Conservation (phyloP, 1,140 invertebrate genomes). For the Lepidotrigona ventralis region DNA sequence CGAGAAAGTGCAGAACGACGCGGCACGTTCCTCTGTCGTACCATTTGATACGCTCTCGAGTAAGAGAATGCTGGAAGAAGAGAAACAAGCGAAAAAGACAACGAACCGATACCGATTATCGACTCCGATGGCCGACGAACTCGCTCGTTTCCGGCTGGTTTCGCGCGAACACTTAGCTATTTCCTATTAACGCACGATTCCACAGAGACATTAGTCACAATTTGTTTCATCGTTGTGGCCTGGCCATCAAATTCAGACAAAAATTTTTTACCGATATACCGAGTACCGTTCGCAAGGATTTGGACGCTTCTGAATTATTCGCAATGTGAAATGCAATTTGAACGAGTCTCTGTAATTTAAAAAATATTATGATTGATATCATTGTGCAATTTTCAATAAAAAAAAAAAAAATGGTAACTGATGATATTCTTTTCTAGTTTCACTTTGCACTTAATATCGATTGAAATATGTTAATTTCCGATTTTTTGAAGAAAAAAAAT, state of each 20-base stretch:
- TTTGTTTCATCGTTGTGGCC: neutral
- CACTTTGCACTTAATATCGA: too few relatives aligned
- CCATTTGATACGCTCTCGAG: slow-evolving; percentile 11
- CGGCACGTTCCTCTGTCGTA: neutral
- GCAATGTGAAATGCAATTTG: too few relatives aligned
- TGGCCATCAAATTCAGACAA: neutral
- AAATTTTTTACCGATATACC: too few relatives aligned
- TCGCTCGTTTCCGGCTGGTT: slow-evolving; percentile 13
- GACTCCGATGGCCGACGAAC: slow-evolving; percentile 14
- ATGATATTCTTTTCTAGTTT: too few relatives aligned
- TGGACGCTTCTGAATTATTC: too few relatives aligned
- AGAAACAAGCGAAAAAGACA: neutral
- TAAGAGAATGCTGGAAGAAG: neutral
- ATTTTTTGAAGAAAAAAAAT: too few relatives aligned
- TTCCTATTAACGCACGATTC: neutral
- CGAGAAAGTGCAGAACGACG: neutral
- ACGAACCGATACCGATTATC: slow-evolving; percentile 17
- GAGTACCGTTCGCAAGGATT: too few relatives aligned
- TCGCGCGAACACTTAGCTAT: neutral
- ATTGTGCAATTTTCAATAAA: too few relatives aligned
- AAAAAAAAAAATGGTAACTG: too few relatives aligned
- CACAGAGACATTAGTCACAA: neutral
- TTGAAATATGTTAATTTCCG: too few relatives aligned
- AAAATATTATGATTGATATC: too few relatives aligned
- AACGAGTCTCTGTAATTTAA: too few relatives aligned